These are phyloP conservation scores for Pterocles burchelli DNA, from an alignment of 2,113 vertebrate genomes.

Conservation along the genomic window DNA sequence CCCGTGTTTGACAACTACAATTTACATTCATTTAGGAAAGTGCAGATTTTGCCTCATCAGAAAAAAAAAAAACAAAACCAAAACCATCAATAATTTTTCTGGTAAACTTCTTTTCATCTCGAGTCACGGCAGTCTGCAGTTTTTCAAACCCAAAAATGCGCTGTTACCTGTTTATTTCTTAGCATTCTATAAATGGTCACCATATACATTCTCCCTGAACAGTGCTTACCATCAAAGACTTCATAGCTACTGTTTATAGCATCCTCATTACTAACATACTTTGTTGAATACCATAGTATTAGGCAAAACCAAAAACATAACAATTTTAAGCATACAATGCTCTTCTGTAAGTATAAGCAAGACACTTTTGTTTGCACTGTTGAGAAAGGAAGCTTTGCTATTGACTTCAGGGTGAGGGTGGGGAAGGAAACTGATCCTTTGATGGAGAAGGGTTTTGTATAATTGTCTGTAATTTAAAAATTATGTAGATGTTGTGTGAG, in stretches of 20 bases:
- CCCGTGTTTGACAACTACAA: neutral
- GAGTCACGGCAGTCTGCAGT: neutral
- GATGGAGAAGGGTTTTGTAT: slow-evolving; percentile 14
- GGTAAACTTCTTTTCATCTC: neutral
- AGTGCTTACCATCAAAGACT: neutral
- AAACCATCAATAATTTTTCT: neutral
- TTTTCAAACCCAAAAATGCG: neutral
- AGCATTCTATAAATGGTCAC: neutral
- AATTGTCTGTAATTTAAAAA: slow-evolving; percentile 57
- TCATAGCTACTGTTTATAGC: neutral
- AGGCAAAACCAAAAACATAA: neutral
- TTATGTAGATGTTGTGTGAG: slow-evolving; percentile 35
- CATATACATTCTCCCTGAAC: neutral
- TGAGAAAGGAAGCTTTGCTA: neutral
- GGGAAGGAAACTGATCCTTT: slow-evolving; percentile 36
- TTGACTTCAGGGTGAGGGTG: slow-evolving; percentile 57
- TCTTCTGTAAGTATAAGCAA: neutral
- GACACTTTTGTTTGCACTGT: neutral
- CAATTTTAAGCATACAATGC: neutral
- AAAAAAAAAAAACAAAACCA: neutral
- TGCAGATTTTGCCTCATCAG: neutral
- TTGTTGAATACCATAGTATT: neutral
- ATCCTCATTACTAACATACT: neutral
- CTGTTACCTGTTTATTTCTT: neutral
- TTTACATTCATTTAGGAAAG: neutral